Base-by-base conservation (phyloP, 2,888 invertebrate genomes). In the Meloe dianella region DNA sequence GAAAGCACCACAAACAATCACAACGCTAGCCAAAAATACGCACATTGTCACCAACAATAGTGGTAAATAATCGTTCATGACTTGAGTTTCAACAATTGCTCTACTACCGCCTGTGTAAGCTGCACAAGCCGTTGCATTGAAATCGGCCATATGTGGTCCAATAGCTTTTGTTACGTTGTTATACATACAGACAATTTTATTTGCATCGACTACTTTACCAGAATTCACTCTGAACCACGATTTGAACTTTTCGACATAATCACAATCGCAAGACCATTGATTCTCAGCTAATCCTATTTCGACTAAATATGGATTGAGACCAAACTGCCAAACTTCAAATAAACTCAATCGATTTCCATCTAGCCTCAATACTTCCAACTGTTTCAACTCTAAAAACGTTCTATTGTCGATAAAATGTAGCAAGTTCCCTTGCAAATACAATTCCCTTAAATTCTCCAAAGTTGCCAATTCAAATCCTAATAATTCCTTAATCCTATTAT, bases 341-440 rank as follows among this genome's bases (percentile, higher is more conserved):
- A 87, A 88, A 41, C 88, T 87, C 70, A 94, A 83, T 76, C 89
- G 87, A 81, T 94, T 94, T 79, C 90, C 89, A 79, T 93, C 90
- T 69, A 94, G 83, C 71, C 88, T 87, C 38, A 94, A 84, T 51
- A 91, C 84, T 79, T 88, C 86, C 60, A 94, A 84, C 65, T 89
- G 88, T 54, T 87, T 83, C 81, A 94, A 86, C 60, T 88, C 87
- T 65, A 85, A 84, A 80, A 94, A 94, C 75, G 93, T 92, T 68
- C 87, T 86, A 80, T 92, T 92, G 65, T 89, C 89, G 57, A 94
- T 89, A 57, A 89, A 90, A 75, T 89, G 87, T 77, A 97, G 90
- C 82, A 90, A 87, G 85, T 96, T 96, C 80, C 92, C 91, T 82
- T 96, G 94, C 72, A 97, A 86, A 85, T 95, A 95, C 64, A 96